Evolutionary conservation across 2,888 invertebrate genomes (phyloP), one percentile per base, ranked within the genome.

Genomic region (Tridacna crocea): DNA sequence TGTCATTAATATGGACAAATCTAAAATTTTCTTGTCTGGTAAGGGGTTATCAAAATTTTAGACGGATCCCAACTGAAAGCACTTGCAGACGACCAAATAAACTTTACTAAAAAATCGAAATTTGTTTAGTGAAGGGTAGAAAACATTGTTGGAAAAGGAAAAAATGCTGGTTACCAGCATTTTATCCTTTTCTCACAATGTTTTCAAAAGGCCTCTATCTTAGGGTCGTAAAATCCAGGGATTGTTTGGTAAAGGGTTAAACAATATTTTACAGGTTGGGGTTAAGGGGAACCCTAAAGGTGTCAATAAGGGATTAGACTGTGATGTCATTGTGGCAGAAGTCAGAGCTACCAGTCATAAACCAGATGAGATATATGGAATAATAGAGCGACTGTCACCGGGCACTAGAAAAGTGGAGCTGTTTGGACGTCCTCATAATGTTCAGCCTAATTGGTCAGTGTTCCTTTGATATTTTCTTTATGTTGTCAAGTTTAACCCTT

Each of bases 301-400:
- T 92, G 95, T 99, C 70, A 99, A 94, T 88, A 96, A 98, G 13
- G 99, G 99, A 0, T 95, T 99, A 46, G 99, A 99, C 94, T 98
- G 98, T 94, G 99, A 99, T 95, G 99, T 99, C 65, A 99, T 99
- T 84, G 99, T 99, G 0, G 99, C 99, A 0, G 99, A 99, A 95
- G 94, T 99, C 0, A 96, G 99, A 78, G 99, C 99, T 19, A 99
- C 99, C 0, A 98, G 98, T 91, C 99, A 99, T 94, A 99, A 99
- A 93, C 99, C 99, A 0, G 99, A 99, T 94, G 99, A 99, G 95
- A 98, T 99, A 90, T 99, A 99, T 94, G 99, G 98, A 17, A 98
- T 99, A 90, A 99, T 99, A 88, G 99, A 99, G 94, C 95, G 99
- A 75, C 96, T 99, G 75, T 98, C 99, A 84, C 99, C 99, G 0